Evolutionary conservation across 2,797 vertebrate species (phyloP).

Genomic region (Tragelaphus eurycerus): DNA sequence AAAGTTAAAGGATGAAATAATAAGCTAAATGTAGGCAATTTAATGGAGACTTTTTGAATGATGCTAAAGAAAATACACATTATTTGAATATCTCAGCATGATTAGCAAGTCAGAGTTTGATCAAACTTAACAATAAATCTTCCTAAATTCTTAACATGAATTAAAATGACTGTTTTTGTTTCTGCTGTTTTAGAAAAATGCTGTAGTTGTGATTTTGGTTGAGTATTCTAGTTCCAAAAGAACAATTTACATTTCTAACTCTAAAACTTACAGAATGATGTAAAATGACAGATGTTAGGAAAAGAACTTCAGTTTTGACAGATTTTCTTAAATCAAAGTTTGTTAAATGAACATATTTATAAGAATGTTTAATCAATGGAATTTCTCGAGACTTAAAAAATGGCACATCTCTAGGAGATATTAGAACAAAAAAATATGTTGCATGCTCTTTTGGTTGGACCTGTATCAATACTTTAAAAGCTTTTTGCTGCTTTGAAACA

Average conservation of each 20-base stretch:
- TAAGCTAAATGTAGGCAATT: background rate
- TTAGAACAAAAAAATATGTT: conserved; percentile 22
- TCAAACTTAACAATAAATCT: background rate
- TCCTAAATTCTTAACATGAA: background rate
- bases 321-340: background rate
- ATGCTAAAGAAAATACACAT: background rate
- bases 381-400: background rate
- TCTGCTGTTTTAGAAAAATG: conserved; percentile 59
- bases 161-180: conserved; percentile 12
- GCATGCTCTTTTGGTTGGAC: background rate
- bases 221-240: conserved; percentile 48
- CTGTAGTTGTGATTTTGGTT: conserved; percentile 13
- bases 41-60: background rate
- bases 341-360: conserved; percentile 38
- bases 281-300: background rate
- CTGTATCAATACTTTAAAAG: conserved; percentile 33
- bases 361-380: conserved; percentile 29
- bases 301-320: conserved; percentile 39
- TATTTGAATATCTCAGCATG: background rate
- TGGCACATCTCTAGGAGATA: background rate
- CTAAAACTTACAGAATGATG: background rate
- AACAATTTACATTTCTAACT: conserved; percentile 37
- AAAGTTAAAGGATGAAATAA: background rate
- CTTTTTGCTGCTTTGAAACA: conserved; percentile 60
- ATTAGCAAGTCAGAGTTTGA: background rate